A percentile compares a stretch with the other conserved stretches of the same genome.
phyloP scores from a whole-genome alignment of 1,140 invertebrate species.

The Ceratosolen fusciceps region DNA sequence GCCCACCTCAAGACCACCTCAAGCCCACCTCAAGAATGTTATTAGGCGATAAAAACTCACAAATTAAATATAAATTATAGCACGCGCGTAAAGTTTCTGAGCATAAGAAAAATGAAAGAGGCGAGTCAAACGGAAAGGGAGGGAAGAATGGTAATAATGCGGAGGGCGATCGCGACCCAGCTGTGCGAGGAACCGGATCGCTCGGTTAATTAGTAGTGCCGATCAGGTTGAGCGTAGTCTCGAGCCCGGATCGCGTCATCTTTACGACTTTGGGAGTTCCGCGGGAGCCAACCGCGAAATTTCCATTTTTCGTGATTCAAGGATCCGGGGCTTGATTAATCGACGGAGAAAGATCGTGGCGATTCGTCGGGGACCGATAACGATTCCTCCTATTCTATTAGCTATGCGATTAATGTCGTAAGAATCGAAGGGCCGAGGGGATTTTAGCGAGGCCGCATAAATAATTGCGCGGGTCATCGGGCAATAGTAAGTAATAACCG shows the following conservation, averaged over 20 bases:
- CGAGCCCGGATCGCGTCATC: background rate
- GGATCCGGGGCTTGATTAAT: too few species aligned
- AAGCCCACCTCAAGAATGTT: background rate
- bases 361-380: too few species aligned
- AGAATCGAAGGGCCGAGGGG: too few species aligned
- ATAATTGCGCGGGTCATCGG: too few species aligned
- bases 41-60: constrained; percentile 32
- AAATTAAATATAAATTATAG: constrained; percentile 39
- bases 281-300: background rate
- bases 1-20: background rate
- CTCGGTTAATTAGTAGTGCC: constrained; percentile 57
- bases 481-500: too few species aligned
- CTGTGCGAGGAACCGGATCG: constrained; percentile 57
- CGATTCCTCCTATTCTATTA: too few species aligned
- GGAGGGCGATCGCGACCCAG: background rate
- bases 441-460: too few species aligned
- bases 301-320: background rate
- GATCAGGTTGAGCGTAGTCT: constrained; percentile 41
- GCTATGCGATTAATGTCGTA: too few species aligned
- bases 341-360: too few species aligned
- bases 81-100: constrained; percentile 1
- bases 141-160: background rate
- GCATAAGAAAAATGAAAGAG: background rate
- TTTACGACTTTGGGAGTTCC: constrained; percentile 12
- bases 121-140: background rate